phyloP scores from a whole-genome alignment of 2,113 vertebrate species.

The Beaufortia kweichowensis region DNA sequence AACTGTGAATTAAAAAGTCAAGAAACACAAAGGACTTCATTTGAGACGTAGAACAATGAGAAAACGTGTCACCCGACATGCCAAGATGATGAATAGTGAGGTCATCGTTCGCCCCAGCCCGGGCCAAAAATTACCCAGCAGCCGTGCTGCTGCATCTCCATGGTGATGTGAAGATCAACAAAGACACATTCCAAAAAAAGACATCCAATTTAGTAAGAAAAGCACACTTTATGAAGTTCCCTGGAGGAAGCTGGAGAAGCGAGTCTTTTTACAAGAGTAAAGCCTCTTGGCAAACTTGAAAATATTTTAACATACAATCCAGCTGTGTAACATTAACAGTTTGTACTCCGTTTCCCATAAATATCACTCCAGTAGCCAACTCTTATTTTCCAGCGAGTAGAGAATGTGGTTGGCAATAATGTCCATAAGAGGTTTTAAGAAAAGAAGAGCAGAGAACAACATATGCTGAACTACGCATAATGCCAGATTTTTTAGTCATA shows the following conservation, averaged over 20 bases:
- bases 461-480: neutral
- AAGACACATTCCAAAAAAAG: neutral
- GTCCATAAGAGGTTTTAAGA: neutral
- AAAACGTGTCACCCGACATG: neutral
- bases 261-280: neutral
- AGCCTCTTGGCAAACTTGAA: neutral
- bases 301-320: neutral
- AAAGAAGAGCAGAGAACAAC: neutral
- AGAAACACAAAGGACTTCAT: neutral
- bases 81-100: conserved; percentile 21
- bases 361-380: neutral
- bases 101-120: neutral
- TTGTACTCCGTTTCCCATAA: neutral
- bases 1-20: neutral
- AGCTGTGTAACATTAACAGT: neutral
- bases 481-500: too few relatives aligned
- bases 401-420: neutral
- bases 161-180: conserved; percentile 11
- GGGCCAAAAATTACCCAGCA: neutral
- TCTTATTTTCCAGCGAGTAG: neutral
- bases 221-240: too few relatives aligned
- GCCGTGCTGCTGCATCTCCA: conserved; percentile 26
- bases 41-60: neutral
- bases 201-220: neutral
- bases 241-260: too few relatives aligned